Percentiles rank a stretch among this genome's conserved stretches.
Evolutionary conservation across 2,797 vertebrate species (phyloP).

Genomic region (Leucoraja ocellata): DNA sequence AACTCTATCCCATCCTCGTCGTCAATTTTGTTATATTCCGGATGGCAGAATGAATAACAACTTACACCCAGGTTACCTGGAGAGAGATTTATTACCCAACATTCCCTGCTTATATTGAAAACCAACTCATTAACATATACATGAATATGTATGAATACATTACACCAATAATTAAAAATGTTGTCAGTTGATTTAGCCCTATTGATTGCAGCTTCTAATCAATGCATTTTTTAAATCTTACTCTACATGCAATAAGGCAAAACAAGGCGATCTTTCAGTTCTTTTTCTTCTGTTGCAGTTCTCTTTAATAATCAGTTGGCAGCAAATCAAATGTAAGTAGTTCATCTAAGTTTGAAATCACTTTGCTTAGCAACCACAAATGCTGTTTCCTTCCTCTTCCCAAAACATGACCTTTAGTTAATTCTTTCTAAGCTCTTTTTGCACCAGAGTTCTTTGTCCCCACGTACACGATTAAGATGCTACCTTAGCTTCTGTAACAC

Average conservation of each 20-base stretch:
- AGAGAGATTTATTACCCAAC: too few relatives aligned
- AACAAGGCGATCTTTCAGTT: not conserved
- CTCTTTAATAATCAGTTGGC: conserved; percentile 8
- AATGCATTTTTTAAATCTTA: not conserved
- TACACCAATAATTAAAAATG: not conserved
- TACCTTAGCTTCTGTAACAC: not conserved
- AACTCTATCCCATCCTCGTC: too few relatives aligned
- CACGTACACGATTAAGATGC: not conserved
- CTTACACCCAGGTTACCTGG: too few relatives aligned
- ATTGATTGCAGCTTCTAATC: not conserved
- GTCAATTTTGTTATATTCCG: too few relatives aligned
- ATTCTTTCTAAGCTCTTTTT: conserved; percentile 16
- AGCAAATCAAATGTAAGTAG: conserved; percentile 1
- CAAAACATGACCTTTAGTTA: conserved; percentile 28
- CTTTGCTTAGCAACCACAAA: conserved; percentile 18
- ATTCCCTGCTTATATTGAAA: too few relatives aligned
- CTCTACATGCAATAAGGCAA: not conserved
- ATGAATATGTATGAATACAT: too few relatives aligned
- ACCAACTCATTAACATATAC: too few relatives aligned
- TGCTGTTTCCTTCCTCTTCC: not conserved
- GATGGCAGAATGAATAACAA: too few relatives aligned
- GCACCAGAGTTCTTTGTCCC: conserved; percentile 5
- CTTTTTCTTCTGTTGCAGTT: not conserved
- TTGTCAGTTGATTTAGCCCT: not conserved
- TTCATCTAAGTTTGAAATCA: conserved; percentile 8